A percentile compares a stretch with the other conserved stretches of the same genome.
These are phyloP conservation scores for Sturmia bella DNA, from an alignment of 2,888 invertebrate genomes.

Conservation along the genomic window DNA sequence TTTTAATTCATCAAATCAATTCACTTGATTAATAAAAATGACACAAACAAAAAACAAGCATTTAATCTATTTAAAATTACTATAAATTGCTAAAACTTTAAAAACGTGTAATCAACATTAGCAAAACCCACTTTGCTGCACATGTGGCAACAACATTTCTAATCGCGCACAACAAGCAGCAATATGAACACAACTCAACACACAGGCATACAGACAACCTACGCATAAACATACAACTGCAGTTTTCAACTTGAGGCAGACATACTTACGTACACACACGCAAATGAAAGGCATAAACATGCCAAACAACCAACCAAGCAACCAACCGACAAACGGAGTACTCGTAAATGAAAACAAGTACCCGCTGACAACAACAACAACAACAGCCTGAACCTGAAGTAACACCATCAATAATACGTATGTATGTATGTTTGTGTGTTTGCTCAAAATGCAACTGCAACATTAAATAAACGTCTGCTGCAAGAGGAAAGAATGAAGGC, in stretches of 20 bases:
- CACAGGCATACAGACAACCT: constrained; percentile 26
- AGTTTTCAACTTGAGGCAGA: constrained; percentile 40
- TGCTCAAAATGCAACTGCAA: constrained; percentile 3
- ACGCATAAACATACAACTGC: constrained; percentile 54
- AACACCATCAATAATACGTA: neutral
- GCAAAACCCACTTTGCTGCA: constrained; percentile 58
- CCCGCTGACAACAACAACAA: constrained; percentile 49
- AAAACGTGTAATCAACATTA: constrained; percentile 52
- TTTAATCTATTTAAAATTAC: constrained; percentile 40
- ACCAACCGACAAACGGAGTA: neutral
- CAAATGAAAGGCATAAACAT: constrained; percentile 25
- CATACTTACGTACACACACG: no score
- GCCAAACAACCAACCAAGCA: neutral
- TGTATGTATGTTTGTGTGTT: neutral
- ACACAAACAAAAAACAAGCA: constrained; percentile 16
- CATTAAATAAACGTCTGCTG: constrained; percentile 12
- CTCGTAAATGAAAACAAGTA: constrained; percentile 46
- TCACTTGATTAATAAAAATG: constrained; percentile 39
- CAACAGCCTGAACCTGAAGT: constrained; percentile 51
- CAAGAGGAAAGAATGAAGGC: constrained; percentile 39
- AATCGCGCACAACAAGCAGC: constrained; percentile 26
- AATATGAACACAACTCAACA: neutral
- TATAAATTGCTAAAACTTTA: constrained; percentile 50
- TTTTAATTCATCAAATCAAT: constrained; percentile 45
- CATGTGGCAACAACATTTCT: constrained; percentile 60